A percentile compares a stretch with the other conserved stretches of the same genome.
Conservation (phyloP, 2,888 invertebrate genomes). For the Agriotes lineatus region DNA sequence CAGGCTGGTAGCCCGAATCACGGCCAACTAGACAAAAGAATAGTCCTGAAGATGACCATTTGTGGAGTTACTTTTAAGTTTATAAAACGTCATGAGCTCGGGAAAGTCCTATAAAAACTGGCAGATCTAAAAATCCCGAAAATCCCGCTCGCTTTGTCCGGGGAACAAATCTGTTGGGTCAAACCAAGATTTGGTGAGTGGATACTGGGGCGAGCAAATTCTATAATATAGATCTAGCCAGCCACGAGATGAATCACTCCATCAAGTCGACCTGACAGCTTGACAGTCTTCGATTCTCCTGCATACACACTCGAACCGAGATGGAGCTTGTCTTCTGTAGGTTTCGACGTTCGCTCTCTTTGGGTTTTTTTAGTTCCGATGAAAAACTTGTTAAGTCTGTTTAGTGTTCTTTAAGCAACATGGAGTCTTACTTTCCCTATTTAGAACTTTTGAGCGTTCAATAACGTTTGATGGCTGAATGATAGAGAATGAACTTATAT, state of each 20-base stretch:
- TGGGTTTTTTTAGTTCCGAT: background rate
- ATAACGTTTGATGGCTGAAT: too few species aligned
- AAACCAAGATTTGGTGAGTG: constrained; percentile 34
- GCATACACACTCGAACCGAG: background rate
- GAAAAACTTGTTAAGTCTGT: too few species aligned
- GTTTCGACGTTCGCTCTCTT: background rate
- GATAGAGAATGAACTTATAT: too few species aligned
- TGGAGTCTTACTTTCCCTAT: too few species aligned
- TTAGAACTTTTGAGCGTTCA: too few species aligned
- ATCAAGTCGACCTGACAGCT: constrained; percentile 49
- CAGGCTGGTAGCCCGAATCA: background rate
- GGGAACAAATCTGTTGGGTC: constrained; percentile 24
- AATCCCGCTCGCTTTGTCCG: background rate
- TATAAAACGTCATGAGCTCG: too few species aligned
- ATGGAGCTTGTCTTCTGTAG: constrained; percentile 6
- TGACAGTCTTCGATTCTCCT: constrained; percentile 39
- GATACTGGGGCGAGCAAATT: constrained; percentile 39
- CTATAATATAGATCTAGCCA: constrained; percentile 43
- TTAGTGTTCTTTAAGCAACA: too few species aligned
- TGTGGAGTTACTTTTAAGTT: too few species aligned
- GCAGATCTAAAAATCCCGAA: background rate
- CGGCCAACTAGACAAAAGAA: background rate
- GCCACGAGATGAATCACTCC: constrained; percentile 50
- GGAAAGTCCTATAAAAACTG: background rate
- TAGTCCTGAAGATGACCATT: too few species aligned